A percentile compares a stretch with the other conserved stretches of the same genome.
phyloP scores from a whole-genome alignment of 2,888 invertebrate species.

The Cataglyphis altisquamis region DNA sequence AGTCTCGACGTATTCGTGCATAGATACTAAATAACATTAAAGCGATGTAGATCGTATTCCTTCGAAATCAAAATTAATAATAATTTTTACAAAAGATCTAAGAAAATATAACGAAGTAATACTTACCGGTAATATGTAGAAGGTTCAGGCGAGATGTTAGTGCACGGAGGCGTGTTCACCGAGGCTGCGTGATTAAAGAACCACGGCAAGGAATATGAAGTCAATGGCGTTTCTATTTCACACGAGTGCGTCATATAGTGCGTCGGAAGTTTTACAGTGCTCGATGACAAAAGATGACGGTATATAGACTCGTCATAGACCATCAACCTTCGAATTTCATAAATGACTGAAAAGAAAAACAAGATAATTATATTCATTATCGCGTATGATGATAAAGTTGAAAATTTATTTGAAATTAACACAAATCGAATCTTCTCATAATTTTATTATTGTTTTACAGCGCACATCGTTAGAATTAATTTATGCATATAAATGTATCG shows the following conservation, averaged over 20 bases:
- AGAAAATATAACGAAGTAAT: background rate
- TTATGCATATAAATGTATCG: background rate
- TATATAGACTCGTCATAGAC: no score
- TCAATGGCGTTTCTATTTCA: slow-evolving; percentile 65
- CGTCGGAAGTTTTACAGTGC: background rate
- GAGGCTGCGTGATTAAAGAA: slow-evolving; percentile 59
- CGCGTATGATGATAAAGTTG: background rate
- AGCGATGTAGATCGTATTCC: background rate
- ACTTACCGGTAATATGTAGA: slow-evolving; percentile 79
- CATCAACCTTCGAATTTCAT: slow-evolving; percentile 42
- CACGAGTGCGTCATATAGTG: background rate
- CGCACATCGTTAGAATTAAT: background rate
- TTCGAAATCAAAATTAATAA: background rate
- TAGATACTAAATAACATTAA: background rate
- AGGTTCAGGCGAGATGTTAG: slow-evolving; percentile 77
- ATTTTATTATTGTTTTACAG: background rate
- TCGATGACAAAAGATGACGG: background rate
- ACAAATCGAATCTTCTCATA: background rate
- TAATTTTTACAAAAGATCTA: background rate
- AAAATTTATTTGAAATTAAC: slow-evolving; percentile 4
- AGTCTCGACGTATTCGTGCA: background rate
- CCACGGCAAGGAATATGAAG: slow-evolving; percentile 63
- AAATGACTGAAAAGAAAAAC: slow-evolving; percentile 5
- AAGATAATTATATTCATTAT: slow-evolving; percentile 7
- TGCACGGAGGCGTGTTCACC: slow-evolving; percentile 52